Evolutionary conservation across 2,888 invertebrate species (phyloP).

Genomic region (Stictocephala bisonia): DNA sequence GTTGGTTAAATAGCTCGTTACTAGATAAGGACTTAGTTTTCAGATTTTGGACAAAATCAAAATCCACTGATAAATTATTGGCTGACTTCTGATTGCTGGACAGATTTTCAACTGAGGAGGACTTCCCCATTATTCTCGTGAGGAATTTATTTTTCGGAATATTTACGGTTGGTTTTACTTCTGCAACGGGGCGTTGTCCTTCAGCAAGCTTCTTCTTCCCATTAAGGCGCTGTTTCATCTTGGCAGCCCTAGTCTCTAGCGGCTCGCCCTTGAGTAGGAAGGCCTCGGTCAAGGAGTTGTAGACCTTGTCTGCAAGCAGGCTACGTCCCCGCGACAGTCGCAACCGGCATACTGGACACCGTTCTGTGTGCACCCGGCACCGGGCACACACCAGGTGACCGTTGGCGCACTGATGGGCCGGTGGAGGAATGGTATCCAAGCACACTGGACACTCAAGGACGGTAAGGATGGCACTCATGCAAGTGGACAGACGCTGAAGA

Average conservation of each 20-base stretch:
- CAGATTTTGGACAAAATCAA: constrained; percentile 14
- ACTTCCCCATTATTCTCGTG: constrained; percentile 53
- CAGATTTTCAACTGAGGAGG: constrained; percentile 54
- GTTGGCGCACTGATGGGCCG: constrained; percentile 67
- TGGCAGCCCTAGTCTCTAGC: constrained; percentile 47
- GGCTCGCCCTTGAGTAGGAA: constrained; percentile 51
- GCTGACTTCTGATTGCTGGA: constrained; percentile 1
- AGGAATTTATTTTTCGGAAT: constrained; percentile 54
- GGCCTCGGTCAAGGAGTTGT: constrained; percentile 52
- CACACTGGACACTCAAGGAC: constrained; percentile 68
- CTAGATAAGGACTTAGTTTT: constrained; percentile 49
- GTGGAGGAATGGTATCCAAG: constrained; percentile 65
- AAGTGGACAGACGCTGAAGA: constrained; percentile 66
- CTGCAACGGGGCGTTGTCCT: constrained; percentile 3
- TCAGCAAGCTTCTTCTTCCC: constrained; percentile 50
- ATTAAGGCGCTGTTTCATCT: constrained; percentile 51
- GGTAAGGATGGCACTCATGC: constrained; percentile 66
- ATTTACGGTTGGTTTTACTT: constrained; percentile 41
- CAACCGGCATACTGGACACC: constrained; percentile 66
- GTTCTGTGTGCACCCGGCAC: constrained; percentile 65
- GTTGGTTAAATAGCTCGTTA: constrained; percentile 46
- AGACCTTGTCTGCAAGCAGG: constrained; percentile 64
- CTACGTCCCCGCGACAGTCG: constrained; percentile 65
- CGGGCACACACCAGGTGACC: constrained; percentile 67
- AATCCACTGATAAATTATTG: constrained; percentile 28